phyloP scores from a whole-genome alignment of 2,113 vertebrate genomes.

The Nansenia antarctica region DNA sequence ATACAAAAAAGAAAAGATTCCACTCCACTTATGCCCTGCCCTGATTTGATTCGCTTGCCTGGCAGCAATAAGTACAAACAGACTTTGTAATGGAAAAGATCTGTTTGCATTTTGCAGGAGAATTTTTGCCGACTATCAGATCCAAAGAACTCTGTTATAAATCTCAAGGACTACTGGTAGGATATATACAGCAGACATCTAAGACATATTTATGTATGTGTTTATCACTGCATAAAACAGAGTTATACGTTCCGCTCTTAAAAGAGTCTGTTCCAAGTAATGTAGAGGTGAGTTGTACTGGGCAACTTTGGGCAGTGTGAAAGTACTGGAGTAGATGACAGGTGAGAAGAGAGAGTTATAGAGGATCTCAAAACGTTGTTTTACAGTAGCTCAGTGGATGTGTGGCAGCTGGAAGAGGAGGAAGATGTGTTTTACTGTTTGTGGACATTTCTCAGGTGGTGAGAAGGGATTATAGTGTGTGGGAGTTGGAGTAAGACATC shows the following conservation, averaged over 20 bases:
- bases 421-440: constrained; percentile 1
- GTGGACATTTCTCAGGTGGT: neutral
- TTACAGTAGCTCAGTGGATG: constrained; percentile 20
- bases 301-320: neutral
- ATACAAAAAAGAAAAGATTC: neutral
- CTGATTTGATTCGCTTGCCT: constrained; percentile 21
- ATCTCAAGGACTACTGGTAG: neutral
- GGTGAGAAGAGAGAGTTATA: neutral
- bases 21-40: constrained; percentile 12
- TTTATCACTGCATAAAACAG: neutral
- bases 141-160: neutral
- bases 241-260: neutral
- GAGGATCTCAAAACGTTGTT: constrained; percentile 14
- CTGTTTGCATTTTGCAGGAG: neutral
- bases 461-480: neutral
- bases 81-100: neutral
- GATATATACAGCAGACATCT: too few relatives aligned
- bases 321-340: neutral
- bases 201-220: neutral
- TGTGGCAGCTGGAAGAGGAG: constrained; percentile 5
- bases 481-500: too few relatives aligned
- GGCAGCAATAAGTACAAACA: constrained; percentile 35
- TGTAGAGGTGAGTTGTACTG: constrained; percentile 2
- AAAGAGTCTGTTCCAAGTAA: neutral
- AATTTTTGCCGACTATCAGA: neutral